Base-by-base conservation (phyloP, 2,797 vertebrate species). In the Microctenopoma lineatum region DNA sequence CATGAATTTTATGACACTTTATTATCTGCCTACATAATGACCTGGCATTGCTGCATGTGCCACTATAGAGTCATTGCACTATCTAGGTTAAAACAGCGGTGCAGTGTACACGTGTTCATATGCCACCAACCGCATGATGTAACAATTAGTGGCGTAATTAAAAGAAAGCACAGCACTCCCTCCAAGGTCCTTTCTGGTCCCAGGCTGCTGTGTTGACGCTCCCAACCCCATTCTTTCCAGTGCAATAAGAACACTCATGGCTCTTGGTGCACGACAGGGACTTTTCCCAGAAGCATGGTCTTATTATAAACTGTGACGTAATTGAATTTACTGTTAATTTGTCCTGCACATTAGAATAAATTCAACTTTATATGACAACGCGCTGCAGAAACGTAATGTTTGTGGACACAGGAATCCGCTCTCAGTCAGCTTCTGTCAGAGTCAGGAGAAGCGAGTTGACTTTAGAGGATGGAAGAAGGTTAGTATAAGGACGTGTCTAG, bases 141-240 rank as follows among this genome's bases (percentile, higher is more conserved):
- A 36, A 60, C 27, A 70, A 57, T 42, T 48, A 25, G 32, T 15
- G 36, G 58, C 32, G 1, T 9, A 38, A 18, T 73, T 64, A 68
- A 79, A 85, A 73, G 39, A 72, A 75, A 75, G 54, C 10, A 39
- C 53, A 55, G 50, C 13, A 16, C 26, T 65, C 69, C 66, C 75
- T 73, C 47, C n/a, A 2, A 51, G 76, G 66, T 41, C 14, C 54
- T 38, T 66, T 57, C 44, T 60, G 21, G 45, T 61, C 46, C 2
- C 47, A 39, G 32, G 21, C 44, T 54, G 51, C 77, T 65, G 60
- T 70, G 65, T 64, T 75, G 59, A 29, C 76, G 48, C 67, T 61
- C 60, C 36, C 54, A 81, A 21, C 46, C 26, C 62, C 7, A 52
- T 72, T 80, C 52, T 81, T 59, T 25, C 18, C 39, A 5, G 42